Percentiles rank a stretch among this genome's conserved stretches.
These are phyloP conservation scores for Ichneumoninae sp. DNA, from an alignment of 2,888 invertebrate species.

Conservation along the genomic window DNA sequence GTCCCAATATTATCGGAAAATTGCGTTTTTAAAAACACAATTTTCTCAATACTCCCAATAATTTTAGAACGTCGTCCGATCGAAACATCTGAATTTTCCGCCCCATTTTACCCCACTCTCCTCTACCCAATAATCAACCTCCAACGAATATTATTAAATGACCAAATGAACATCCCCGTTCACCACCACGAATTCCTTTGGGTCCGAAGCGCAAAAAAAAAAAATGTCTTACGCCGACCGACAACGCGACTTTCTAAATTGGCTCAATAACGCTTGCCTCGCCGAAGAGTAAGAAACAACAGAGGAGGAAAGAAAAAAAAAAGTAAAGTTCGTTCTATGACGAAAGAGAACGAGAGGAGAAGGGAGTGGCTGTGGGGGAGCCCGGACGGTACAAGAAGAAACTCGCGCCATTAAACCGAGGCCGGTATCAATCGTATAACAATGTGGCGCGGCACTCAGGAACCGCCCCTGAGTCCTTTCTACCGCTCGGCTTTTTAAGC, in stretches of 20 bases:
- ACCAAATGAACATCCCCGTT: too few species aligned
- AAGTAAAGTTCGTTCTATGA: background rate
- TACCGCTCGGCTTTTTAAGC: conserved; percentile 62
- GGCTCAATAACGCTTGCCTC: background rate
- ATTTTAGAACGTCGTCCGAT: too few species aligned
- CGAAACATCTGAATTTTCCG: too few species aligned
- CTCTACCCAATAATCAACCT: too few species aligned
- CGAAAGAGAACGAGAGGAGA: conserved; percentile 29
- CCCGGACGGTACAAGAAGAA: conserved; percentile 43
- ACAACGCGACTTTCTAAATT: background rate
- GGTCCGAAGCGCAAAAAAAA: background rate
- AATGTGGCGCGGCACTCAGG: conserved; percentile 61
- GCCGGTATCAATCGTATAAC: conserved; percentile 66
- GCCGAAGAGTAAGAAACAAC: background rate
- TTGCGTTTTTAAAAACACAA: too few species aligned
- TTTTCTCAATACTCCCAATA: too few species aligned
- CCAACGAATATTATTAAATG: too few species aligned
- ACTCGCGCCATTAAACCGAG: conserved; percentile 64
- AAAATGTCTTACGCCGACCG: background rate
- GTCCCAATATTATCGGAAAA: too few species aligned
- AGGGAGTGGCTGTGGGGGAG: background rate
- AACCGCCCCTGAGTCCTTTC: conserved; percentile 16
- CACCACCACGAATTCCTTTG: too few species aligned
- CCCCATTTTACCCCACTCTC: too few species aligned
- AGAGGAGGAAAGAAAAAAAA: background rate